Percentiles rank a stretch among this genome's conserved stretches.
Conservation (phyloP, 2,888 invertebrate genomes). For the Nowickia ferox region DNA sequence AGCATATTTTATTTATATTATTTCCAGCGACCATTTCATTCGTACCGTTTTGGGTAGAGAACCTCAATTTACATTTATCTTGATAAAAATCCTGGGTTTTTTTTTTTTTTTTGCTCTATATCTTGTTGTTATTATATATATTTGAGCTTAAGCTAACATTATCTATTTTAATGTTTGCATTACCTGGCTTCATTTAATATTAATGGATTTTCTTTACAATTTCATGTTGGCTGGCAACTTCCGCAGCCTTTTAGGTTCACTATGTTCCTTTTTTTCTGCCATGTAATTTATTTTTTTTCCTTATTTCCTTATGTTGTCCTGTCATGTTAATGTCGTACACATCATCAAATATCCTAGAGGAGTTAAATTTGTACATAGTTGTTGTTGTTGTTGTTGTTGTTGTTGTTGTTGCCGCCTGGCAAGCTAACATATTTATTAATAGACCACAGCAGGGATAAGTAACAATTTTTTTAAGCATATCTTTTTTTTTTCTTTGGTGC, state of each 20-base stretch:
- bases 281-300: slow-evolving; percentile 40
- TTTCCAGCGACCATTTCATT: background rate
- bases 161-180: slow-evolving; percentile 71
- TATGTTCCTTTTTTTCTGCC: slow-evolving; percentile 30
- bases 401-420: slow-evolving; percentile 4
- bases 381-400: too few relatives aligned
- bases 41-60: slow-evolving; percentile 16
- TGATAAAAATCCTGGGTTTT: slow-evolving; percentile 47
- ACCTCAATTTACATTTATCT: slow-evolving; percentile 68
- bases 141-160: slow-evolving; percentile 68
- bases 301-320: slow-evolving; percentile 65
- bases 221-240: slow-evolving; percentile 60
- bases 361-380: slow-evolving; percentile 29
- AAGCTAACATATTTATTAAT: slow-evolving; percentile 59
- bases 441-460: slow-evolving; percentile 58
- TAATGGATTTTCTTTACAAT: slow-evolving; percentile 70
- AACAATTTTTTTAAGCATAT: slow-evolving; percentile 28
- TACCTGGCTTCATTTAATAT: slow-evolving; percentile 72
- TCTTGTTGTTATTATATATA: slow-evolving; percentile 40
- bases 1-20: slow-evolving; percentile 28
- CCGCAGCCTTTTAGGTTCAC: slow-evolving; percentile 57
- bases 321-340: slow-evolving; percentile 72
- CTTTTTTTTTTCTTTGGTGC: background rate
- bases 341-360: slow-evolving; percentile 71
- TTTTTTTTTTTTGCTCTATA: background rate